Base-by-base conservation (phyloP, 2,113 vertebrate genomes). In the Helogale parvula region DNA sequence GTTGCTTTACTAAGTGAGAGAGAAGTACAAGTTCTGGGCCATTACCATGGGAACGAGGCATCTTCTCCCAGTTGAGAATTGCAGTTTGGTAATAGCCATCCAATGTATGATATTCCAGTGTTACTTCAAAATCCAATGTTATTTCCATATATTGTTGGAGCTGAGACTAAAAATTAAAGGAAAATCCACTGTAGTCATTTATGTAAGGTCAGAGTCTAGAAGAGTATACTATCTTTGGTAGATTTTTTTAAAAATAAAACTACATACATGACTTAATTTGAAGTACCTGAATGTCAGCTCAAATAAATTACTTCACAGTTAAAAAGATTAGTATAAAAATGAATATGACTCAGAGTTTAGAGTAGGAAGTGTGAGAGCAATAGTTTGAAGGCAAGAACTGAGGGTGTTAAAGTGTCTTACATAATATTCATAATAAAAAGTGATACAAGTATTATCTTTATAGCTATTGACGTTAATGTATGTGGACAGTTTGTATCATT, bases 361-460 rank as follows among this genome's bases (percentile, higher is more conserved):
- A 97, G 97, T 98, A 97, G 98, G 98, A 98, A 96, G 98, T 98
- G 97, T 97, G 98, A 97, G 96, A 97, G 95, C 82, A 96, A 96
- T 92, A 96, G 83, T 96, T 97, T 97, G 90, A 94, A 97, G 96
- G 71, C 92, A 97, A 97, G 90, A 93, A 95, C 29, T 38, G 66
- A 81, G 52, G 90, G 84, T 93, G 68, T 65, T 83, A 52, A 97
- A 96, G 72, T 66, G 35, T 96, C 81, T 98, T 97, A 98, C 63
- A 95, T 97, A 98, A 98, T 66, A 50, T 85, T 88, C 90, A 27
- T 81, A 92, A 97, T 92, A 65, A 92, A 94, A 90, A 93, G 9
- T 69, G 50, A 52, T n/a, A 47, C 8, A 72, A 79, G 82, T 45
- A 86, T 94, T 92, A 87, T 93, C 72, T 74, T 90, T 50, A 38